Base-by-base conservation (phyloP, 2,113 vertebrate species). In the Tursiops truncatus region DNA sequence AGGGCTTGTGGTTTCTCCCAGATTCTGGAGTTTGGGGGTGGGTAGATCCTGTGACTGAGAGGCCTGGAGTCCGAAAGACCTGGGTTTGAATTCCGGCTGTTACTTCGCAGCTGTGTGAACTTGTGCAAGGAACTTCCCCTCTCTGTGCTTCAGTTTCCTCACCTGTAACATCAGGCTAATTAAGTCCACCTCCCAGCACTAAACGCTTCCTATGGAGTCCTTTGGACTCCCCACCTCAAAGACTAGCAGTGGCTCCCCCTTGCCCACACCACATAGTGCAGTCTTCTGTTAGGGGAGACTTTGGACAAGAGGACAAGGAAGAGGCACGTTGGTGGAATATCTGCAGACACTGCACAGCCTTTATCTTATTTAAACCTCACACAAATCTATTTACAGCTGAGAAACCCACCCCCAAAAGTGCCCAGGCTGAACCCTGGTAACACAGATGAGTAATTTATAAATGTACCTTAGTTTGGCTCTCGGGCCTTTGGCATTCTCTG, bases 81-180 rank as follows among this genome's bases (percentile, higher is more conserved):
- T 7, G 71, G 38, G 38, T 20, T 89, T 12, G 28, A 60, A 70
- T 58, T 76, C 33, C 8, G 65, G n/a, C n/a, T 1, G 56, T 68
- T 56, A 12, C 12, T 83, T 41, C 11, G 9, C n/a, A 33, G 71
- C 82, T 74, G 3, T 85, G 90, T 65, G 58, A 58, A 26, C 58
- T n/a, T n/a, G 44, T 28, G n/a, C 80, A 73, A 60, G 80, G 36
- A 18, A 50, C 38, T 70, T 36, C 21, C 58, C 36, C 17, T 65
- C 86, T 44, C 90, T 76, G 50, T 38, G 91, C 80, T 87, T 94
- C 83, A 38, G 63, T 84, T 62, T 95, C 38, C 70, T 70, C 63
- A 13, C 47, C 63, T 93, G 41, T 65, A 50, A 25, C 50, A 31
- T 68, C 20, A 36, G 36, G 73, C 44, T 58, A 47, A 31, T 68